Conservation (phyloP, 1,140 invertebrate species). For the Dinothrombium tinctorium region DNA sequence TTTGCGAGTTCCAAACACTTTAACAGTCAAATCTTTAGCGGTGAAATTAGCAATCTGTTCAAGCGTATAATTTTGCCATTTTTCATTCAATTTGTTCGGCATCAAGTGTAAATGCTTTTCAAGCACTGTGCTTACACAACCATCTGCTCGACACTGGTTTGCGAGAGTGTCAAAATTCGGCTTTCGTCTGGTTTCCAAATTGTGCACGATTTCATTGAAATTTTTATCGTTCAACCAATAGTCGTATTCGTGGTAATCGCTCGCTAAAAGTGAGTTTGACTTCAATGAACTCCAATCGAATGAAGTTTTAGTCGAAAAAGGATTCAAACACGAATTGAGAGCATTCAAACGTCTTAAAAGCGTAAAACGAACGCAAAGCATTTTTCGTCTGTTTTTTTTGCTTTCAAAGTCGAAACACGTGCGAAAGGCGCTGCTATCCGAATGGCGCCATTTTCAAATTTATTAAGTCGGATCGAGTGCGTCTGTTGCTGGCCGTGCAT, state of each 20-base stretch:
- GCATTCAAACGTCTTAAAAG: no score
- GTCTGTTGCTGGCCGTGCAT: no score
- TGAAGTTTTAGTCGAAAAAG: no score
- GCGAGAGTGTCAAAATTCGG: not conserved
- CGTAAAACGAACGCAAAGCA: no score
- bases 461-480: no score
- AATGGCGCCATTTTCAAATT: no score
- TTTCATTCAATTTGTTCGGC: slow-evolving; percentile 3
- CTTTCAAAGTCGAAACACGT: no score
- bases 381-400: no score
- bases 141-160: not conserved
- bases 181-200: not conserved
- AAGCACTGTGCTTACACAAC: not conserved
- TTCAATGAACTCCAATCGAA: no score
- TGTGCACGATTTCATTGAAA: not conserved
- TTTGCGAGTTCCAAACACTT: slow-evolving; percentile 26
- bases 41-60: not conserved
- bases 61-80: not conserved
- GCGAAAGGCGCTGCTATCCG: no score
- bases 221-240: not conserved
- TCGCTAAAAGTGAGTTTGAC: no score
- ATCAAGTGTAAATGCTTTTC: not conserved
- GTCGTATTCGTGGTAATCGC: not conserved
- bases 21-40: slow-evolving; percentile 23
- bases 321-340: no score